Conservation (phyloP, 2,797 vertebrate genomes). For the Florisuga fusca region DNA sequence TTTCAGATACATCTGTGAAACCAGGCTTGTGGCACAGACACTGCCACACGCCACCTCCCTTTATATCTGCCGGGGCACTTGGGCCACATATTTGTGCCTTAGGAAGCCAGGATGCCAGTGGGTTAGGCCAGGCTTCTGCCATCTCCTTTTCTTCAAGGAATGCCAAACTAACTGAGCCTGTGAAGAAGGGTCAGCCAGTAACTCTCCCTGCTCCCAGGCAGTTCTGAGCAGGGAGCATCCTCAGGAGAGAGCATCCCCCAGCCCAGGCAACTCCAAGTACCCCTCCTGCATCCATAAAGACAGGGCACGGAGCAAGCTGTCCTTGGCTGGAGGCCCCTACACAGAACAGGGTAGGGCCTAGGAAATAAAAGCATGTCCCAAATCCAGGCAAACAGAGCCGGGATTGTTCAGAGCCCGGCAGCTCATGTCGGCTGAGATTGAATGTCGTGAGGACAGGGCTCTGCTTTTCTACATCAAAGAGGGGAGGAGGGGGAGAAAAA, state of each 20-base stretch:
- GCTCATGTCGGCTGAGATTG: not conserved
- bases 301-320: not conserved
- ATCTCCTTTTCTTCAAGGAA: not conserved
- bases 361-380: not conserved
- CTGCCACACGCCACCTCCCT: not conserved
- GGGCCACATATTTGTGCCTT: accelerated
- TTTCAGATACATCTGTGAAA: not conserved
- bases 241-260: not conserved
- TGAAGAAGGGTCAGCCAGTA: not conserved
- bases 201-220: not conserved
- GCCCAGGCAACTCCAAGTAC: accelerated
- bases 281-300: accelerated
- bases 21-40: not conserved
- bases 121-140: not conserved
- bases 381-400: not conserved
- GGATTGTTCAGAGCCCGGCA: not conserved
- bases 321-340: not conserved
- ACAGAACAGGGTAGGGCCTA: not conserved
- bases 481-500: not conserved
- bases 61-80: accelerated
- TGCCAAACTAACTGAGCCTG: not conserved
- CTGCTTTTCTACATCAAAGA: not conserved
- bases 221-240: not conserved
- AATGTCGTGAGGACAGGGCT: not conserved
- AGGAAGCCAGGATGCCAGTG: not conserved